Base-by-base conservation (phyloP, 2,113 vertebrate species). In the Carlito syrichta region DNA sequence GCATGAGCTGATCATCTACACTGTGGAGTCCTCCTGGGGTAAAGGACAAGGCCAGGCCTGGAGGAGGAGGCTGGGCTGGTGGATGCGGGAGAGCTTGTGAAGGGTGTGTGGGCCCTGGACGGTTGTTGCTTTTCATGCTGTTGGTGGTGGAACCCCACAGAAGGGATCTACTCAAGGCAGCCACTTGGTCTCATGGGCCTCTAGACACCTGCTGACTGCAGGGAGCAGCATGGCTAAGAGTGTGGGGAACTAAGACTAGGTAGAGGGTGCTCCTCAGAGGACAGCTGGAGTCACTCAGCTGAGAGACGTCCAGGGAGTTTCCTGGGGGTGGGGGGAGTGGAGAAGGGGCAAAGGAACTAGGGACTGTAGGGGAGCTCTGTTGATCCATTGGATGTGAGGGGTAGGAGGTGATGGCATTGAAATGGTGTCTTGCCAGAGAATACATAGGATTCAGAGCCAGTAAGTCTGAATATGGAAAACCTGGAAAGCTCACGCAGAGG, bases 361-460 rank as follows among this genome's bases (percentile, higher is more conserved):
- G n/a, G n/a, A n/a, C n/a, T n/a, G 23, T 12, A 8, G 23, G 6
- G 43, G 35, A 13, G 32, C 2, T 7, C 17, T 38, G 19, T 9
- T 45, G 20, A 40, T 35, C 1, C 11, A 22, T 0, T 68, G 20
- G 3, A 22, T 14, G 1, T 17, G 7, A n/a, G 8, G 20, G 23
- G 4, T 0, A 48, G 9, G n/a, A 73, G 20, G 20, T 11, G 38
- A 10, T 3, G 48, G 3, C 1, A 5, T 6, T 3, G 23, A 35
- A 0, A 1, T 0, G 8, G 13, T 20, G 4, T 8, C 25, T 52
- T n/a, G 8, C 20, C 6, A 12, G 43, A 23, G 4, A 48, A 23
- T 2, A 22, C 10, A 27, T 4, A 38, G 12, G 11, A 54, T 45
- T 82, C 7, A 63, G 73, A 27, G 3, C 35, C 66, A 45, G n/a